These are phyloP conservation scores for Itoplectis maculator DNA, from an alignment of 2,888 invertebrate species.

Conservation along the genomic window DNA sequence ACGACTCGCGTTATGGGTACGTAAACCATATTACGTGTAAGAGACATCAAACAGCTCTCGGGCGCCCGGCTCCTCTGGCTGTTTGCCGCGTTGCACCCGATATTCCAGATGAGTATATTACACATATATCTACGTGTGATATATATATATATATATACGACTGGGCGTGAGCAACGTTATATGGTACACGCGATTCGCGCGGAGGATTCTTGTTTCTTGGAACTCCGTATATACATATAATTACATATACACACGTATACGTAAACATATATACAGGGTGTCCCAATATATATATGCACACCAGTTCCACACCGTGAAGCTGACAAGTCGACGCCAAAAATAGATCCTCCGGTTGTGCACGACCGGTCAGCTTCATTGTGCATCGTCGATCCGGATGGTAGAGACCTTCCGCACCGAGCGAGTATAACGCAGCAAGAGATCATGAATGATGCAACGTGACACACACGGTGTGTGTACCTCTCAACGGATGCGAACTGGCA, in stretches of 20 bases:
- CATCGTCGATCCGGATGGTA: not conserved
- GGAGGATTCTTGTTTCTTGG: not conserved
- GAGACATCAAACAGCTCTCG: not conserved
- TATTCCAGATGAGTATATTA: constrained; percentile 62
- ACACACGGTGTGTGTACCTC: constrained; percentile 46
- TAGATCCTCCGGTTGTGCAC: too few relatives aligned
- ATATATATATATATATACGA: constrained; percentile 28
- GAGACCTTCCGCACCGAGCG: not conserved
- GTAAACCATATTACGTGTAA: not conserved
- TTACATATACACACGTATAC: not conserved
- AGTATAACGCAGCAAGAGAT: constrained; percentile 55
- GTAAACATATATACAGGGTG: too few relatives aligned
- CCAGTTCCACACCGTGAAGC: not conserved
- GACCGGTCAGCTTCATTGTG: not conserved
- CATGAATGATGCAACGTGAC: constrained; percentile 72
- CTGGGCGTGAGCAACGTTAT: not conserved
- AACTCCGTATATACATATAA: not conserved
- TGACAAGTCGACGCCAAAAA: not conserved
- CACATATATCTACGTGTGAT: constrained; percentile 10
- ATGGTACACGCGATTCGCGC: not conserved
- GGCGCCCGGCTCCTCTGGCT: constrained; percentile 15
- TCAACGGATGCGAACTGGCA: constrained; percentile 24
- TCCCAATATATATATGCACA: too few relatives aligned
- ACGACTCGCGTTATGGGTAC: not conserved
- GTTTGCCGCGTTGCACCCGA: constrained; percentile 56